A percentile compares a stretch with the other conserved stretches of the same genome.
These are phyloP conservation scores for Folsomia candida DNA, from an alignment of 2,888 invertebrate species.

Conservation along the genomic window DNA sequence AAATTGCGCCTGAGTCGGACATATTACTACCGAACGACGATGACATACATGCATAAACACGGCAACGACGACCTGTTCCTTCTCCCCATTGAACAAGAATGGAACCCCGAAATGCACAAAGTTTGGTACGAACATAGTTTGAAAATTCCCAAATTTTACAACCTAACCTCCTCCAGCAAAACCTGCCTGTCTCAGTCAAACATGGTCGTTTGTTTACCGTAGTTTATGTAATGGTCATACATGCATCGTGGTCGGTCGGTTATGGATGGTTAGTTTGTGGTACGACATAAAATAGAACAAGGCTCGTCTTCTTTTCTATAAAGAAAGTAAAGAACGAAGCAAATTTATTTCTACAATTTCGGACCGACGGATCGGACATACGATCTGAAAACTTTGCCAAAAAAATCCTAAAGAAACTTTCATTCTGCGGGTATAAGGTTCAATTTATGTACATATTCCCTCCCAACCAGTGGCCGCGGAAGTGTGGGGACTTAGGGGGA, in stretches of 20 bases:
- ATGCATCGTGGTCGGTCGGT: too few species aligned
- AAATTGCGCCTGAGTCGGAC: too few species aligned
- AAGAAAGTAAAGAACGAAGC: not conserved
- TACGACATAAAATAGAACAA: not conserved
- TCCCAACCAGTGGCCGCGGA: too few species aligned
- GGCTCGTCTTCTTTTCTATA: not conserved
- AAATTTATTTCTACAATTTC: not conserved
- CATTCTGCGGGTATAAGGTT: not conserved
- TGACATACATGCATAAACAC: too few species aligned
- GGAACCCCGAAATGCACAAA: not conserved
- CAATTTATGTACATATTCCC: too few species aligned
- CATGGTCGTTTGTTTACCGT: not conserved
- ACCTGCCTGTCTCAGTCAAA: not conserved
- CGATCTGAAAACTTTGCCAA: not conserved
- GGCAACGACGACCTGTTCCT: too few species aligned
- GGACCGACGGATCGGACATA: not conserved
- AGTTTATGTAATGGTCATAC: not conserved
- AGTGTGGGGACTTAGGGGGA: too few species aligned
- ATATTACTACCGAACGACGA: too few species aligned
- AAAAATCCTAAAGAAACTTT: not conserved
- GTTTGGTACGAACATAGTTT: too few species aligned
- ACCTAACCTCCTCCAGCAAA: not conserved
- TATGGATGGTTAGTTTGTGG: not conserved
- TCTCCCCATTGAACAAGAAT: too few species aligned
- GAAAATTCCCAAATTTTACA: not conserved